Base-by-base conservation (phyloP, 1,140 invertebrate genomes). In the Pomacea maculata region DNA sequence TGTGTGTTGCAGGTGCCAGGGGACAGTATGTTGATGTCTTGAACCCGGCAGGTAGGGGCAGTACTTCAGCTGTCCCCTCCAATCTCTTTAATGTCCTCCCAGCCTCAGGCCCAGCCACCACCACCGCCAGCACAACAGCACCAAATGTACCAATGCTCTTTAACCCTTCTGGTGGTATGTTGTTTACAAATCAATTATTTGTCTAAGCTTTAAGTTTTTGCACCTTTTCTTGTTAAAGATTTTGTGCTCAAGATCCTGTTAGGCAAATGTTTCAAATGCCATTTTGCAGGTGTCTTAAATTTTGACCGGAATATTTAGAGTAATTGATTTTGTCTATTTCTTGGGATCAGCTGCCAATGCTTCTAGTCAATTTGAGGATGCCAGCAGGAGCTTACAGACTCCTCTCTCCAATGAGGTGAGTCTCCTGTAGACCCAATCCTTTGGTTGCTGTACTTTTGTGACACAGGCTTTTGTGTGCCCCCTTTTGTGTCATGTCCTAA, bases 21-120 rank as follows among this genome's bases (percentile, higher is more conserved):
- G 94, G 94, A 88, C 95, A 95, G 75, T 97, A 97, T 90, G 95
- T 97, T 76, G 96, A 97, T 91, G 95, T 97, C 57, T 94, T 97
- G 90, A 96, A 96, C 93, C 94, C 95, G 0, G 78, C 78, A 14
- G 52, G 76, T 7, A 67, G n/a, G 15, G 25, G 65, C 5, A 92
- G 93, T 83, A 61, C 81, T 77, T 73, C 81, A 73, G 71, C 87
- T 71, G 85, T 86, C 64, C 84, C 90, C 80, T 54, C 81, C 29
- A 85, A 79, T 72, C 82, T 89, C 15, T 89, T 89, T 74, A 85
- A 85, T 64, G 84, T 86, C 10, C 75, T 88, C 75, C 88, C 87
- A 54, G 14, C 64, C 14, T 52, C 72, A 17, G 14, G 9, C 45
- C 29, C 76, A 34, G 52, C 64, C 57, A 54, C 73, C n/a, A 25